These are phyloP conservation scores for Oxystoma pomonae DNA, from an alignment of 2,888 invertebrate species.

Conservation along the genomic window DNA sequence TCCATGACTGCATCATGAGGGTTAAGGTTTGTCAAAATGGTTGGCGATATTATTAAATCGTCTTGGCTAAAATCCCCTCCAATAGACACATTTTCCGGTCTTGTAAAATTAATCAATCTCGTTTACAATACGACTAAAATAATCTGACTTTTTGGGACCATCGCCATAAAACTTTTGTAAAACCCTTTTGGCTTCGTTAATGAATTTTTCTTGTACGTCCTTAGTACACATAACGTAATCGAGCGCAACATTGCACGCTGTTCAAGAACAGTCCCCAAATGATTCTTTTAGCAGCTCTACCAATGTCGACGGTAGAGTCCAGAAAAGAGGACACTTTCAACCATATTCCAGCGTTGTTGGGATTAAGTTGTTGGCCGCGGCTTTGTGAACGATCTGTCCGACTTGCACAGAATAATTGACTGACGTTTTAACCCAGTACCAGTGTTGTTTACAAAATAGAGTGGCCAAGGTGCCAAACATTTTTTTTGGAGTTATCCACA, in stretches of 20 bases:
- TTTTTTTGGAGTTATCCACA: too few species aligned
- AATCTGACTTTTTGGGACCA: constrained; percentile 72
- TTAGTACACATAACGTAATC: constrained; percentile 87
- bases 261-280: constrained; percentile 89
- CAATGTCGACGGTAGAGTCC: constrained; percentile 76
- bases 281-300: constrained; percentile 74
- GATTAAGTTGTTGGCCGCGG: constrained; percentile 87
- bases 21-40: constrained; percentile 72
- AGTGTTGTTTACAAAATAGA: too few species aligned
- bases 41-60: constrained; percentile 82
- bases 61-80: constrained; percentile 75
- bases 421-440: too few species aligned
- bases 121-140: constrained; percentile 83
- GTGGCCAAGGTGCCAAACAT: too few species aligned
- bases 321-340: constrained; percentile 83
- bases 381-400: constrained; percentile 82
- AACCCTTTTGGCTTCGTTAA: constrained; percentile 52
- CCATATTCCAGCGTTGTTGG: constrained; percentile 76
- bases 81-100: constrained; percentile 65
- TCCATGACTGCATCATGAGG: constrained; percentile 75
- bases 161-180: constrained; percentile 81
- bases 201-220: constrained; percentile 64
- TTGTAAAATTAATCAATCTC: constrained; percentile 61
- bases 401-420: constrained; percentile 78
- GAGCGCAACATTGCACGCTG: constrained; percentile 90